Base-by-base conservation (phyloP, 2,797 vertebrate species). In the Apodemus agrarius region DNA sequence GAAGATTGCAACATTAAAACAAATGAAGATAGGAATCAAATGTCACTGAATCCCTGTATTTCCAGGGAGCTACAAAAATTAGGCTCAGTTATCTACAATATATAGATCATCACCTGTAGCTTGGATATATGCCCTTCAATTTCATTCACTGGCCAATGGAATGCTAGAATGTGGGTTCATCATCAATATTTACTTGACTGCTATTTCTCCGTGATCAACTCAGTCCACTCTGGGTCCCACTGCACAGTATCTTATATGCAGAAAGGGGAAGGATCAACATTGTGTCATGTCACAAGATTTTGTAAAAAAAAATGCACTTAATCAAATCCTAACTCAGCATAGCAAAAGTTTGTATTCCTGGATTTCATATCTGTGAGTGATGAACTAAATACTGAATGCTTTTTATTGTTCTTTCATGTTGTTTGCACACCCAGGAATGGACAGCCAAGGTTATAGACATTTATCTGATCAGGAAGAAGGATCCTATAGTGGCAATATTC, bases 281-380 rank as follows among this genome's bases (percentile, higher is more conserved):
- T 26, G 2, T 49, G 6, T 46, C 75, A 31, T 3, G 9, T 16
- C 43, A 78, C 4, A 26, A 22, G 24, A 26, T 11, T 26, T 1
- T 43, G 2, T 49, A 31, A 29, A 43, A 78, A 8, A 43, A 43
- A 43, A 43, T 16, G 29, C 16, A 46, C 24, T 7, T 49, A 7
- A 49, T 11, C 49, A 49, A 1, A 5, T 14, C 0, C 21, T 16
- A 14, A 29, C 11, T 46, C 24, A 16, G 1, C 26, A 46, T 10
- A 46, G 2, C 4, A 43, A 19, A 0, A 7, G 11, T 29, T 29
- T 26, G 13, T 46, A 43, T 31, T 16, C 1, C 14, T 17, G 0
- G 14, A 16, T 29, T 17, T 49, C 11, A 31, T 6, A 52, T 52
- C 46, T 34, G 2, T n/a, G 78, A 6, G 17, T 21, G 31, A 80